Evolutionary conservation across 2,113 vertebrate genomes (phyloP), one percentile per base, ranked within the genome.

Genomic region (Calonectris borealis): DNA sequence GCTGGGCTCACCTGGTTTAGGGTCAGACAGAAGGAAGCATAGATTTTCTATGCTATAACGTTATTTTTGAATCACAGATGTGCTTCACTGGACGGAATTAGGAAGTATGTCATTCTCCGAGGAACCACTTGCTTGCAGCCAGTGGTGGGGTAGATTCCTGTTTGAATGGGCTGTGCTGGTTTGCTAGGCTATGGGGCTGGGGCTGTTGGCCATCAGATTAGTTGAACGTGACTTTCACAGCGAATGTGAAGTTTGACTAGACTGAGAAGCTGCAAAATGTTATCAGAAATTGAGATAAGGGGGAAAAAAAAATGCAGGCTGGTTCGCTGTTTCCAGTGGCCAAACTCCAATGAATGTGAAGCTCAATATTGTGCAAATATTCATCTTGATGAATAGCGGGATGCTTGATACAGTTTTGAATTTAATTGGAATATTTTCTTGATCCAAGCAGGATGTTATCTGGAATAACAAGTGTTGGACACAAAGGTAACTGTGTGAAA

Each of bases 1-100:
- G 92, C 86, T 94, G 82, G 51, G 52, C 62, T 94, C 78, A 90
- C 78, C 82, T 87, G 78, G 51, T 6, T 40, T 14, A 16, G n/a
- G 62, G 40, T 71, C 57, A 86, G 66, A 14, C 32, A 42, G 29
- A 38, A 83, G 68, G 86, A 83, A 94, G 27, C 34, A 60, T 15
- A 61, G 79, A 55, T 92, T 83, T 83, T 83, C 68, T 57, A 48
- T 31, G 52, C 31, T 52, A 40, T 34, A 32, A 55, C 66, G 77
- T 70, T 77, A 66, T 80, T 90, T 86, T 60, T 70, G 36, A 61
- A 78, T 86, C 55, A 2, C 77, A 86, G 46, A 68, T 82, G 64
- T 76, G 70, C 36, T 61, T 52, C 13, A 7, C 27, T 66, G 48
- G 11, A 65, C 66, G 46, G 65, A 44, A 44, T 51, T 48, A 20